These are phyloP conservation scores for Plectropomus leopardus DNA, from an alignment of 2,113 vertebrate genomes.

Conservation along the genomic window DNA sequence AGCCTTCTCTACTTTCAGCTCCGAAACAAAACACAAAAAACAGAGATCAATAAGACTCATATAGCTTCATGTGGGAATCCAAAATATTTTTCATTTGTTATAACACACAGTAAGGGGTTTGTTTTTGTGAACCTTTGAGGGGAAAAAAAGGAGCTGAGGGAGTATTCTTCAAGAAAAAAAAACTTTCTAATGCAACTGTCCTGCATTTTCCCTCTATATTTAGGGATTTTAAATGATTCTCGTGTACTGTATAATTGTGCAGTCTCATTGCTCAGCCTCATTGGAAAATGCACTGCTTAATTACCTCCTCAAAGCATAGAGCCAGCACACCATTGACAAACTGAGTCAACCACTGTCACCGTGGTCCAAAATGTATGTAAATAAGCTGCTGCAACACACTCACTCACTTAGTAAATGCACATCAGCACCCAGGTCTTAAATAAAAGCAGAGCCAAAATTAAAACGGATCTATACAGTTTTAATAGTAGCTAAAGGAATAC, in stretches of 20 bases:
- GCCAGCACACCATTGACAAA: constrained; percentile 46
- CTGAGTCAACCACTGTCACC: constrained; percentile 27
- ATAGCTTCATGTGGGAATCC: constrained; percentile 17
- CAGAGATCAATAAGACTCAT: constrained; percentile 40
- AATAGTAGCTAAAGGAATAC: background rate
- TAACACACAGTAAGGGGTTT: background rate
- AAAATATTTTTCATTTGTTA: constrained; percentile 4
- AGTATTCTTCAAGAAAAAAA: background rate
- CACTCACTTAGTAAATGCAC: background rate
- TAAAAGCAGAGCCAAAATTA: background rate
- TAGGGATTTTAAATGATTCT: constrained; percentile 35
- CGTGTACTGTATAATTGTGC: constrained; percentile 28
- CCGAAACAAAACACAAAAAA: constrained; percentile 37
- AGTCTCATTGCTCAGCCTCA: constrained; percentile 11
- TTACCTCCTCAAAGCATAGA: constrained; percentile 41
- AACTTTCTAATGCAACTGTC: constrained; percentile 17
- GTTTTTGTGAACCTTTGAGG: constrained; percentile 5
- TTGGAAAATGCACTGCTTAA: constrained; percentile 43
- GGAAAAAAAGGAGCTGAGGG: background rate
- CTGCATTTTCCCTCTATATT: constrained; percentile 7
- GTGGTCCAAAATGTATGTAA: constrained; percentile 35
- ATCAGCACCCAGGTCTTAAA: background rate
- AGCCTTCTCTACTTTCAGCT: constrained; percentile 16
- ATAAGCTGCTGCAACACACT: constrained; percentile 17
- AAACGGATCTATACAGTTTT: background rate